Base-by-base conservation (phyloP, 2,113 vertebrate species). In the Petrocephalus zakoni region DNA sequence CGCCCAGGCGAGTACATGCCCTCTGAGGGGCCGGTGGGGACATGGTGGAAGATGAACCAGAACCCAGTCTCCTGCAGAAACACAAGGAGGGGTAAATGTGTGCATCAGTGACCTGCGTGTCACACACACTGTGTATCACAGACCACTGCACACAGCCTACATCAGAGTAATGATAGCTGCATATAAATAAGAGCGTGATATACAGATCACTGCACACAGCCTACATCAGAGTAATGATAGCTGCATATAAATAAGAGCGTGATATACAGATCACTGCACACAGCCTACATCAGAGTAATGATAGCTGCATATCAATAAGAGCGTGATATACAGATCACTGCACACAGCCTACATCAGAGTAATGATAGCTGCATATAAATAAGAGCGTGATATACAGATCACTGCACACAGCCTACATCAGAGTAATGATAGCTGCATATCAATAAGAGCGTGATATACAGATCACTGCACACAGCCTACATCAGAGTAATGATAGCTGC, bases 1-100 rank as follows among this genome's bases (percentile, higher is more conserved):
- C 94, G 96, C 88, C 98, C 98, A 0, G 98, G 97, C n/a, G 97
- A 94, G 75, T 99, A 99, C 93, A 96, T 95, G 1, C 98, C 98
- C 0, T 94, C 96, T 0, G 98, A 99, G 37, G 98, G 97, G 17
- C 98, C 98, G 0, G 98, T 99, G 0, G 98, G 97, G 49, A 99
- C 96, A 0, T 99, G 98, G 93, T 99, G 98, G 92, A 99, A 97
- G 88, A 99, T 95, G 89, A 98, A 99, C 98, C 98, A 99, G 93
- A 98, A 99, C 4, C 98, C 98, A 0, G 98, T 98, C 94, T 99
- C 98, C 98, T 99, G 94, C 25, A 85, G 61, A 8, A 42, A 37
- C 25, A 75, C 17, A 72, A 88, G 7, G 68, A 15, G 9, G 22
- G 15, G 42, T 75, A 11, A 72, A 52, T 49, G 47, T 19, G 46